A percentile compares a stretch with the other conserved stretches of the same genome.
Conservation (phyloP, 2,888 invertebrate genomes). For the Smittia aterrima region DNA sequence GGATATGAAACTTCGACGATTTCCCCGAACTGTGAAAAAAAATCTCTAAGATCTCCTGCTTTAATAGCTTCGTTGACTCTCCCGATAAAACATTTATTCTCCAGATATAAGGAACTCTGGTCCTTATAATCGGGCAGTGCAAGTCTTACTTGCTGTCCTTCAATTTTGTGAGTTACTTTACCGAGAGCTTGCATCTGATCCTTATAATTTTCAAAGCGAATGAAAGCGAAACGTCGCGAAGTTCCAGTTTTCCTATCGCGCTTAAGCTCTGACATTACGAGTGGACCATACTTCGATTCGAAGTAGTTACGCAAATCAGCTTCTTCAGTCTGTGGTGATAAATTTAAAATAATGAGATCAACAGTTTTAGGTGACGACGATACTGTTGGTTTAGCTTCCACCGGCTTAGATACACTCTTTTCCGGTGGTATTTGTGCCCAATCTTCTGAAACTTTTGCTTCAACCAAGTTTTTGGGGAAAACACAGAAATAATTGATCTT, state of each 20-base stretch:
- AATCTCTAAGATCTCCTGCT: constrained; percentile 18
- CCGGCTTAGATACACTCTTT: not conserved
- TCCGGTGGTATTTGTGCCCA: too few species aligned
- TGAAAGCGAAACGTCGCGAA: constrained; percentile 30
- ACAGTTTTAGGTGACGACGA: constrained; percentile 7
- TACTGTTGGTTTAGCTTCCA: not conserved
- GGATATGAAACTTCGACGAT: constrained; percentile 30
- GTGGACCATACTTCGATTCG: constrained; percentile 17
- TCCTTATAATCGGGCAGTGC: constrained; percentile 26
- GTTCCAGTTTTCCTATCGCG: constrained; percentile 13
- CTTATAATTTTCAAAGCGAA: constrained; percentile 20
- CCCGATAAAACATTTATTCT: constrained; percentile 35
- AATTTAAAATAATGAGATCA: constrained; percentile 34
- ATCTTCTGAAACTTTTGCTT: not conserved
- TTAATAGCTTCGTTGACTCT: constrained; percentile 27
- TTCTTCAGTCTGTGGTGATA: constrained; percentile 14
- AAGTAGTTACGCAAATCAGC: constrained; percentile 2
- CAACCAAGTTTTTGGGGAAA: constrained; percentile 12
- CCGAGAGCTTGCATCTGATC: constrained; percentile 26
- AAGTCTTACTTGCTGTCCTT: constrained; percentile 7
- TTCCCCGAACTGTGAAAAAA: constrained; percentile 28
- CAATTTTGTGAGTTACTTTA: constrained; percentile 2
- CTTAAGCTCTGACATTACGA: constrained; percentile 20
- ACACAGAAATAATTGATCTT: constrained; percentile 24
- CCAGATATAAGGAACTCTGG: constrained; percentile 1